Evolutionary conservation across 2,113 vertebrate genomes (phyloP).

Genomic region (Motacilla alba): DNA sequence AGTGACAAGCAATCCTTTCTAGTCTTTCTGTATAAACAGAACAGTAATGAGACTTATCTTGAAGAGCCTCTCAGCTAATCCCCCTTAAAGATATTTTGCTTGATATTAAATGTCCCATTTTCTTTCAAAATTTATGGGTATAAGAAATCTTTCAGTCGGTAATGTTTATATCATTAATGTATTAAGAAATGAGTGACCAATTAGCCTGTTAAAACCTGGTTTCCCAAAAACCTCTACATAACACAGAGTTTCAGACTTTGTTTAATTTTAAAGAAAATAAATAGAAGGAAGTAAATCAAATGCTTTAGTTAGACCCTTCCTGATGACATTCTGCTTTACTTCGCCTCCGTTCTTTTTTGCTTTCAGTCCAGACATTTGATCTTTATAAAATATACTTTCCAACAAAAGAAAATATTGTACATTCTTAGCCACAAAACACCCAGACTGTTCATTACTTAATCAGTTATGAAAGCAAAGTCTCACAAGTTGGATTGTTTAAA

Average conservation of each 20-base stretch:
- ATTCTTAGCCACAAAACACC: neutral
- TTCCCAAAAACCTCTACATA: neutral
- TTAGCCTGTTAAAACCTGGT: neutral
- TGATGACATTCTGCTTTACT: conserved; percentile 7
- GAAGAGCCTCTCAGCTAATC: neutral
- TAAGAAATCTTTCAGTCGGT: neutral
- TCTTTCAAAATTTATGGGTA: neutral
- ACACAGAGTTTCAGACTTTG: neutral
- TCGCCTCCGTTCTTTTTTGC: neutral
- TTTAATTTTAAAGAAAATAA: conserved; percentile 3
- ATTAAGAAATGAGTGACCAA: neutral
- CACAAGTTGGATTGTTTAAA: neutral
- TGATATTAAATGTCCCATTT: neutral
- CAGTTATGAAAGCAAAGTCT: conserved; percentile 38
- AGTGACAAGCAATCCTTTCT: neutral
- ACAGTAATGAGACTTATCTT: neutral
- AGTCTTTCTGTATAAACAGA: neutral
- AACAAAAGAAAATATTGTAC: conserved; percentile 53
- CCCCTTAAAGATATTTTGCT: neutral
- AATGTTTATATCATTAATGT: neutral
- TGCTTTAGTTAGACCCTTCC: neutral
- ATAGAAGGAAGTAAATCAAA: conserved; percentile 2
- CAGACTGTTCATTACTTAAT: conserved; percentile 41
- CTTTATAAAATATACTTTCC: conserved; percentile 55
- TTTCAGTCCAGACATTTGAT: conserved; percentile 22